phyloP scores from a whole-genome alignment of 2,888 invertebrate genomes.

The Pyralis farinalis region DNA sequence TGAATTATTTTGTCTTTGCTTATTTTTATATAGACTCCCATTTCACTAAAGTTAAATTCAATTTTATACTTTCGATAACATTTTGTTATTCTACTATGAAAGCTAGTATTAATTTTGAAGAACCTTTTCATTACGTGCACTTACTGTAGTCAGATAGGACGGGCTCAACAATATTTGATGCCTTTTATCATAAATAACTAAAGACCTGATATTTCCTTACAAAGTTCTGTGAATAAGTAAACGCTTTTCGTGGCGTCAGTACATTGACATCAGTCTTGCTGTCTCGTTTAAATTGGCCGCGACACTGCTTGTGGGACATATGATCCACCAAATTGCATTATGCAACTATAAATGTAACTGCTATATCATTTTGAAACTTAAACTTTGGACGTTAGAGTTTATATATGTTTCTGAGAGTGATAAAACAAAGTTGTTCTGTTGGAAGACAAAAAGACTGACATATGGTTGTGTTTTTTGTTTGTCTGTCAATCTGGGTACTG shows the following conservation, averaged over 20 bases:
- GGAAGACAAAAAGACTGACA: constrained; percentile 57
- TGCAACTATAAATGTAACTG: not conserved
- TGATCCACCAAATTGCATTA: constrained; percentile 25
- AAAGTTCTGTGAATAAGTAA: not conserved
- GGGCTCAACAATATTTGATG: too few species aligned
- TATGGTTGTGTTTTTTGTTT: constrained; percentile 46
- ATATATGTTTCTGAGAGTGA: not conserved
- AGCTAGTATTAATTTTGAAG: too few species aligned
- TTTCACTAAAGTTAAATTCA: too few species aligned
- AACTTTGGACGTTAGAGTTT: not conserved
- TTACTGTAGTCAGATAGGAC: too few species aligned
- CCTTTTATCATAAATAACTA: not conserved
- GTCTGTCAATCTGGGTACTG: constrained; percentile 41
- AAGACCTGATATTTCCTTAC: not conserved
- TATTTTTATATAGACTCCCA: too few species aligned
- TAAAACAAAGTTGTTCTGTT: constrained; percentile 5
- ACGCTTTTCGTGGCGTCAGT: constrained; percentile 8
- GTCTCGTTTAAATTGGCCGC: constrained; percentile 64
- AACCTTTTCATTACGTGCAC: too few species aligned
- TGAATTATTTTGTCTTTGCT: too few species aligned
- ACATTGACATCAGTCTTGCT: constrained; percentile 34
- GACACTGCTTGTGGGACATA: constrained; percentile 44
- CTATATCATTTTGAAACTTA: constrained; percentile 27
- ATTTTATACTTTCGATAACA: too few species aligned
- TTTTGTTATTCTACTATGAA: too few species aligned